Evolutionary conservation across 2,113 vertebrate genomes (phyloP), one percentile per base, ranked within the genome.

Genomic region (Candoia aspera): DNA sequence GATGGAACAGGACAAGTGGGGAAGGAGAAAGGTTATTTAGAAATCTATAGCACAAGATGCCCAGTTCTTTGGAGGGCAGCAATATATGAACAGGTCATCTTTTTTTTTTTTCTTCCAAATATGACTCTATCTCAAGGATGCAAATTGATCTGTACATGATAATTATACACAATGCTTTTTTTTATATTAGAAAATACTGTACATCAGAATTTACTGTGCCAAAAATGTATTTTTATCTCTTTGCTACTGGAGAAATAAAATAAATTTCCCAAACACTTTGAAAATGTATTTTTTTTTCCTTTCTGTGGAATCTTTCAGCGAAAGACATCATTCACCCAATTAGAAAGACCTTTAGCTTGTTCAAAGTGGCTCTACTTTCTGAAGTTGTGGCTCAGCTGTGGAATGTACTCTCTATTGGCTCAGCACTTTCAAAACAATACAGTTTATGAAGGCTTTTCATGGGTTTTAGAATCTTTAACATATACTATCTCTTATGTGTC

Each of bases 1-100:
- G 46, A 92, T 26, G 29, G 90, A 96, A 24, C 46, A 60, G 87
- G 68, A 73, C n/a, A 37, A 62, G 29, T 5, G 12, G 24, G 23
- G 23, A 1, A 6, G 55, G 60, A 73, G 19, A 88, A 19, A 91
- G 11, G 0, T 4, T 79, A 53, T 86, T 94, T 86, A 92, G n/a
- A 93, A 62, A 6, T 17, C 8, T 94, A 12, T 79, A 86, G 83
- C 54, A 46, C 15, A 89, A 53, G 6, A 17, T 24, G 64, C 19
- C 13, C 60, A 93, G 33, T 42, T 92, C 4, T 11, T 54, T 13
- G 90, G 57, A 58, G n/a, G 59, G 2, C n/a, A 92, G 37, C 3
- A 68, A 59, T 2, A 68, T 29, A 86, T 46, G 91, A 21, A 8
- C 1, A 91, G 29, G 6, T 85, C 0, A 60, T 84, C 19, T 73